phyloP scores from a whole-genome alignment of 2,888 invertebrate species.

The Eueremaeus valkanovi region DNA sequence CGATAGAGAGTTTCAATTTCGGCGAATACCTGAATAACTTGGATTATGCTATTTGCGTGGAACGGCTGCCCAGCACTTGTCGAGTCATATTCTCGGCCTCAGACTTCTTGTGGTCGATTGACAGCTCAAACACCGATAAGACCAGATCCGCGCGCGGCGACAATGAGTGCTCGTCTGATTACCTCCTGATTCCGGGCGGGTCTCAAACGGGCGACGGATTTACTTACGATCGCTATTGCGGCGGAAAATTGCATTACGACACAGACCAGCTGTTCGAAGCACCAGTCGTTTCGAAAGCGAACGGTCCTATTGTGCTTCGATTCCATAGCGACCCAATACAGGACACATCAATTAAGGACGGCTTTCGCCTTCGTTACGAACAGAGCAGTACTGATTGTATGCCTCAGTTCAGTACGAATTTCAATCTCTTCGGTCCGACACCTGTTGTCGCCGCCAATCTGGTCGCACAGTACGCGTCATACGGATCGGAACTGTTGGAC shows the following conservation, averaged over 20 bases:
- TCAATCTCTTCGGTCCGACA: neutral
- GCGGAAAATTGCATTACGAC: constrained; percentile 33
- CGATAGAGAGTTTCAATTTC: constrained; percentile 43
- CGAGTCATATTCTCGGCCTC: constrained; percentile 35
- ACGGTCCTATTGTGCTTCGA: constrained; percentile 43
- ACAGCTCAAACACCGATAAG: neutral
- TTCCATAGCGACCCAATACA: constrained; percentile 39
- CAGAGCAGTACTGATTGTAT: constrained; percentile 41
- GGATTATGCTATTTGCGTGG: constrained; percentile 44
- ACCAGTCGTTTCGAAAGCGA: constrained; percentile 40
- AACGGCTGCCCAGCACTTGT: constrained; percentile 42
- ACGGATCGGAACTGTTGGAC: too few relatives aligned
- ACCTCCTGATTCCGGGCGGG: constrained; percentile 41
- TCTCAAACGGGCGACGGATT: constrained; percentile 38
- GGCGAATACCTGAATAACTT: constrained; percentile 43
- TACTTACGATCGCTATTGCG: constrained; percentile 44
- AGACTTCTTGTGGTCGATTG: constrained; percentile 33
- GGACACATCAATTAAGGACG: constrained; percentile 37
- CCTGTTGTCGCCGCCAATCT: too few relatives aligned
- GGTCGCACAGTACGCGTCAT: neutral
- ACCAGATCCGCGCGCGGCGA: constrained; percentile 39
- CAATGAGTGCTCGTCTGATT: constrained; percentile 39
- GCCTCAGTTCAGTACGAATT: neutral
- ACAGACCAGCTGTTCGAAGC: neutral
- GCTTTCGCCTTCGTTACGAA: constrained; percentile 42